Evolutionary conservation across 2,113 vertebrate species (phyloP).

Genomic region (Corynorhinus townsendii): DNA sequence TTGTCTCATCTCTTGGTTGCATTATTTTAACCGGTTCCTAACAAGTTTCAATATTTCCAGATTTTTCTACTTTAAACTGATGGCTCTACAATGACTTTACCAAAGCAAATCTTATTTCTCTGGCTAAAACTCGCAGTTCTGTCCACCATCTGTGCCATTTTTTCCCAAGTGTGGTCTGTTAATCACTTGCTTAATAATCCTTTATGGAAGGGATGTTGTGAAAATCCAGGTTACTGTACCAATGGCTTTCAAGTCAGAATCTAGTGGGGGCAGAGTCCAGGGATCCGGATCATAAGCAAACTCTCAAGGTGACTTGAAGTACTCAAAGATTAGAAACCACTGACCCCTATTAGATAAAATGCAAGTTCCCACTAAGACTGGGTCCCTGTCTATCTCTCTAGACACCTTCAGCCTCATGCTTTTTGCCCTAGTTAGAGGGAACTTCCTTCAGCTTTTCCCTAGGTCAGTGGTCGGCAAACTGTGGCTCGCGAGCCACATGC

Average conservation of each 20-base stretch:
- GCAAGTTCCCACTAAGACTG: not conserved
- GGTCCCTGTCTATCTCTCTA: not conserved
- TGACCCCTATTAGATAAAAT: not conserved
- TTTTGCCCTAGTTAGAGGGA: not conserved
- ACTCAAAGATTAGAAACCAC: not conserved
- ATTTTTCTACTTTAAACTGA: not conserved
- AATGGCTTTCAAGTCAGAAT: not conserved
- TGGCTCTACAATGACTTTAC: not conserved
- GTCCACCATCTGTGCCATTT: not conserved
- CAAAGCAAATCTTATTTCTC: not conserved
- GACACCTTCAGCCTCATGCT: not conserved
- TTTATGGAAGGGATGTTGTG: not conserved
- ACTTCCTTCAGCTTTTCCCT: not conserved
- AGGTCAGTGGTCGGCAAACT: not conserved
- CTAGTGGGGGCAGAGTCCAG: not conserved
- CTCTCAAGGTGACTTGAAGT: not conserved
- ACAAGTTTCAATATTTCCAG: not conserved
- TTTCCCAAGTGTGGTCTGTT: not conserved
- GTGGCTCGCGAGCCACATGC: too few species aligned
- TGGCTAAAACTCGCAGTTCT: not conserved
- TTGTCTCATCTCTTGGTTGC: not conserved
- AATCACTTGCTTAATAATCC: not conserved
- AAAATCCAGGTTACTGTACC: not conserved
- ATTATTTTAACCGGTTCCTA: not conserved
- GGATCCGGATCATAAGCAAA: not conserved